Evolutionary conservation across 2,888 invertebrate genomes (phyloP).

Genomic region (Hyalella azteca): DNA sequence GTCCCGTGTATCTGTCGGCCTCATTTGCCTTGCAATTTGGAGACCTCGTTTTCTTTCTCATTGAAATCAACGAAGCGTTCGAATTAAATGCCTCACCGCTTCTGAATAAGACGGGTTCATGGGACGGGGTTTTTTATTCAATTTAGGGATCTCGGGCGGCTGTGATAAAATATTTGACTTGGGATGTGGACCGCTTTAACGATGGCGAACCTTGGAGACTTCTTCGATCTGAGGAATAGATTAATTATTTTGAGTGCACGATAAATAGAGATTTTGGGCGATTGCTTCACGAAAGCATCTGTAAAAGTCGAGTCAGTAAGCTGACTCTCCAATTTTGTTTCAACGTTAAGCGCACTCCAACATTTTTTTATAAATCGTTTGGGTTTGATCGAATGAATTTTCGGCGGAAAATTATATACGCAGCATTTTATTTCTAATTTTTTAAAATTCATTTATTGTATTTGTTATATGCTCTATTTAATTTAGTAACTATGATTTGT

Average conservation of each 20-base stretch:
- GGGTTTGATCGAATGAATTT: no score
- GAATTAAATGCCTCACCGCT: not conserved
- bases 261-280: not conserved
- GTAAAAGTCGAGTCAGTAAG: no score
- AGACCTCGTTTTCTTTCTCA: conserved; percentile 19
- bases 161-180: not conserved
- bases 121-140: not conserved
- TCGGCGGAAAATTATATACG: no score
- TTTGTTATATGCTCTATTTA: no score
- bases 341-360: no score
- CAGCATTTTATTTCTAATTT: no score
- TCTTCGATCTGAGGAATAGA: not conserved
- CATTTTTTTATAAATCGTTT: no score
- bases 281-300: no score
- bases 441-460: no score
- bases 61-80: conserved; percentile 24
- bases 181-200: not conserved
- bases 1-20: not conserved
- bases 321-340: no score
- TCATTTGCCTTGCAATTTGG: conserved; percentile 27
- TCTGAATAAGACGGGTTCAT: not conserved
- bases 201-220: conserved; percentile 1
- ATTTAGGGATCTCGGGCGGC: not conserved
- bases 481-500: no score
- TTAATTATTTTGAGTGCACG: not conserved